Conservation (phyloP, 2,888 invertebrate genomes). For the Acanthosepion lycidas region DNA sequence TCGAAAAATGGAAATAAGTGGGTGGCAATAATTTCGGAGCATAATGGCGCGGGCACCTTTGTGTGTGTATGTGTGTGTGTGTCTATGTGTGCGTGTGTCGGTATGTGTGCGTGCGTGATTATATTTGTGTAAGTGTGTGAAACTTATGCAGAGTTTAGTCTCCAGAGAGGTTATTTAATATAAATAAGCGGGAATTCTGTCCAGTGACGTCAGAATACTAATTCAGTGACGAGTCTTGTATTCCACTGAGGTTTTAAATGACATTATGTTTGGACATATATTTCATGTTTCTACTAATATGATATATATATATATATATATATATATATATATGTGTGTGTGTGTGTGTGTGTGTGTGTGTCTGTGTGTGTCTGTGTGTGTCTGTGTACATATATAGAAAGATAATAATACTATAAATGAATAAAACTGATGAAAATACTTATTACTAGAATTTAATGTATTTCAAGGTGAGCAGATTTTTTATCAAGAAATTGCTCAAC, state of each 20-base stretch:
- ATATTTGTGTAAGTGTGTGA: neutral
- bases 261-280: neutral
- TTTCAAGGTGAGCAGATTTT: no score
- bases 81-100: neutral
- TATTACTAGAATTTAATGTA: no score
- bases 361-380: neutral
- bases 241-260: neutral
- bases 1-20: no score
- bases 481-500: no score
- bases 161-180: neutral
- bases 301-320: slow-evolving; percentile 2
- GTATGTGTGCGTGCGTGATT: neutral
- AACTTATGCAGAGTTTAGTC: neutral
- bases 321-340: neutral
- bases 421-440: no score
- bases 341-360: neutral
- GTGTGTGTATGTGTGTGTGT: neutral
- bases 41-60: no score
- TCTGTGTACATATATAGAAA: neutral
- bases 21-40: no score
- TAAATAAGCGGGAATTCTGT: neutral
- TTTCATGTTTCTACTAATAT: neutral
- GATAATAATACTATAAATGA: no score
- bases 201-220: slow-evolving; percentile 23
- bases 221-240: neutral